Evolutionary conservation across 2,113 vertebrate species (phyloP), one percentile per base, ranked within the genome.

Genomic region (Eurypyga helias): DNA sequence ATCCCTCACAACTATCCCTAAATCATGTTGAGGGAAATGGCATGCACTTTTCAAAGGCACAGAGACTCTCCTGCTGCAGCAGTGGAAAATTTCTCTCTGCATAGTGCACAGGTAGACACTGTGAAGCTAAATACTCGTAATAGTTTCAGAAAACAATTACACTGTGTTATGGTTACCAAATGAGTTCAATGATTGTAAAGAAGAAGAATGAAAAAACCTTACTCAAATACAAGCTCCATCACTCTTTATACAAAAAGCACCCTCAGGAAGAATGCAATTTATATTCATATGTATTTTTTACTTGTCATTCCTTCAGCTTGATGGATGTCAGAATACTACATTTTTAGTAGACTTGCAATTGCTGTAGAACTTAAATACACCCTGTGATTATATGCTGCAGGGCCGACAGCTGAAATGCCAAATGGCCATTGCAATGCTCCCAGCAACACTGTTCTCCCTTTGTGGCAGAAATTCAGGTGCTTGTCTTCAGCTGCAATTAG

Each of bases 281-380:
- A 57, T 94, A 96, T 84, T 94, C 73, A 86, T 55, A 66, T 33
- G 83, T 95, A 92, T 84, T 97, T 96, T 96, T 92, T 81, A 85
- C 66, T 87, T 97, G 90, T 95, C 96, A 97, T 87, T 94, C 81
- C 67, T 90, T 97, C 84, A 72, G 84, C 57, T 90, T 97, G 96
- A 94, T 79, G 57, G 85, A 77, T 94, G 88, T 96, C 94, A 91
- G 84, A 94, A 84, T 91, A 92, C 78, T 79, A 93, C 60, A 79
- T 96, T 97, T 97, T 90, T 71, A 93, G 91, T 52, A 93, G 95
- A 70, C 79, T 97, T 95, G 43, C 89, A 95, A 87, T 96, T 97
- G 91, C 93, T 94, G 64, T 83, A 81, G 87, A 96, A 97, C 69
- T 89, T 82, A 95, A 95, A 93, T 95, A 86, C 9, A 92, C 71